These are phyloP conservation scores for Metacarcinus magister DNA, from an alignment of 2,888 invertebrate genomes.

Conservation along the genomic window DNA sequence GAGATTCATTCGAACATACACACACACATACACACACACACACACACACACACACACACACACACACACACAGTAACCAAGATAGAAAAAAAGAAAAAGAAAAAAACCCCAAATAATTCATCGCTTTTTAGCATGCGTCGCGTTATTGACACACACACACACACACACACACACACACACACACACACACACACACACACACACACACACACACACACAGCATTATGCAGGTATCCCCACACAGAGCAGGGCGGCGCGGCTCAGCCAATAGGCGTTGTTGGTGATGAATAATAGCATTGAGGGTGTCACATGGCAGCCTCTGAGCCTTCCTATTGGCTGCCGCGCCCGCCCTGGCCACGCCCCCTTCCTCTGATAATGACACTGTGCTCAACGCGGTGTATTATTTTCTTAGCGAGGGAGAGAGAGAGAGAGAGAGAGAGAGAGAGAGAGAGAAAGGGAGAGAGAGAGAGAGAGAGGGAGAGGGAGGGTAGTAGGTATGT, in stretches of 20 bases:
- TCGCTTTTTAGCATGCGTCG: constrained; percentile 3
- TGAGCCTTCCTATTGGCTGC: constrained; percentile 66
- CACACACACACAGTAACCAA: neutral
- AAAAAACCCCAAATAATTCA: neutral
- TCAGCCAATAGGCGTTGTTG: constrained; percentile 63
- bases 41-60: constrained; percentile 22
- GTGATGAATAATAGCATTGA: constrained; percentile 71
- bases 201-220: neutral
- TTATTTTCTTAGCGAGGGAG: constrained; percentile 64
- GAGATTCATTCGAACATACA: neutral
- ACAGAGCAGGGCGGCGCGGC: neutral
- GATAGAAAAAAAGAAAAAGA: neutral
- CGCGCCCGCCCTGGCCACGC: constrained; percentile 72
- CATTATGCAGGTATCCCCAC: constrained; percentile 68
- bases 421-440: neutral
- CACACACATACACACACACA: constrained; percentile 15
- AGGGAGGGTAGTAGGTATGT: neutral
- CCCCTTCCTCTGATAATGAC: constrained; percentile 67
- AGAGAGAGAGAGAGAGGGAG: neutral
- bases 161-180: constrained; percentile 2
- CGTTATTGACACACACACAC: neutral
- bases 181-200: neutral
- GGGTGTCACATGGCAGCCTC: constrained; percentile 73
- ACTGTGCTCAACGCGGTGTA: constrained; percentile 68
- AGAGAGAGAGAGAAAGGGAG: neutral